Conservation (phyloP, 2,113 vertebrate genomes). For the Haemorhous mexicanus region DNA sequence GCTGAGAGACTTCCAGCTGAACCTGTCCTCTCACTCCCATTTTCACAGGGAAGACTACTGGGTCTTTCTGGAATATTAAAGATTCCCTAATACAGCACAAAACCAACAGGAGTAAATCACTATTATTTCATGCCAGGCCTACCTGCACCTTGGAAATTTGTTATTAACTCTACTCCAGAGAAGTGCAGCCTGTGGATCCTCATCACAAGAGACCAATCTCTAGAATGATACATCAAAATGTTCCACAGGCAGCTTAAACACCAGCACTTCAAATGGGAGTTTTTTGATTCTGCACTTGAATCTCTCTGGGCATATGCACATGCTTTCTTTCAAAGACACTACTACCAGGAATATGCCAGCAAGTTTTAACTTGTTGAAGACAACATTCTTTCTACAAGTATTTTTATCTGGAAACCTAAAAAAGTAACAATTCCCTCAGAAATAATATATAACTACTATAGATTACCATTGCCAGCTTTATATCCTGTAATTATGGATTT, state of each 20-base stretch:
- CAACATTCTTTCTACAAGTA: not conserved
- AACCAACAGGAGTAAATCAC: not conserved
- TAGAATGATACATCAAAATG: not conserved
- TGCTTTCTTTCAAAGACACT: not conserved
- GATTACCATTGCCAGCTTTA: not conserved
- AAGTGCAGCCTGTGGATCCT: not conserved
- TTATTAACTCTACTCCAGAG: not conserved
- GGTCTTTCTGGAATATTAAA: not conserved
- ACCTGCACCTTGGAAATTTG: not conserved
- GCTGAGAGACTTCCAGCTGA: not conserved
- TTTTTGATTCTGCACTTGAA: not conserved
- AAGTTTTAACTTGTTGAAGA: constrained; percentile 6
- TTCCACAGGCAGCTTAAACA: not conserved
- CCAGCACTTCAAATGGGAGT: not conserved
- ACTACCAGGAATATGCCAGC: not conserved
- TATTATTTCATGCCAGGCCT: not conserved
- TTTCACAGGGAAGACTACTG: not conserved
- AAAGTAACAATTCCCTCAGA: not conserved
- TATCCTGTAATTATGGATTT: not conserved
- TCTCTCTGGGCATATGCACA: not conserved
- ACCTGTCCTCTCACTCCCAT: not conserved
- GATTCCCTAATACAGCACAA: not conserved
- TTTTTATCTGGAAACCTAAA: not conserved
- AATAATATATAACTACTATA: not conserved
- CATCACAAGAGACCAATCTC: not conserved